These are phyloP conservation scores for Nyctibius grandis DNA, from an alignment of 2,797 vertebrate species.

Conservation along the genomic window DNA sequence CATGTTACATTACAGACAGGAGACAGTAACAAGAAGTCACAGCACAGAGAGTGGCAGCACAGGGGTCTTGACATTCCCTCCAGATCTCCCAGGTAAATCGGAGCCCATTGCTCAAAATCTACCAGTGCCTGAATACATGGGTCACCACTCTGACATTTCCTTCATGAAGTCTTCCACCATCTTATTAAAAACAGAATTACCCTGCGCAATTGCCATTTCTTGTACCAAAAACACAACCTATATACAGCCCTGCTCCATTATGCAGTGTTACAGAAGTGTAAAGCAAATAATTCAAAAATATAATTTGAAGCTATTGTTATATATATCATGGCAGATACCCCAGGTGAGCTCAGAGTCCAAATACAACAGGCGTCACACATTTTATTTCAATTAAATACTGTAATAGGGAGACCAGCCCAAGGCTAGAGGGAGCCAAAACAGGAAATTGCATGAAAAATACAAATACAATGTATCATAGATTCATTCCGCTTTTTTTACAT, in stretches of 20 bases:
- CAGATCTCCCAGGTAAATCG: neutral
- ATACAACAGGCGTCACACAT: neutral
- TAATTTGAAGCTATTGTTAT: neutral
- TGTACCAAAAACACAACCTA: neutral
- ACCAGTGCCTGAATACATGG: fast-evolving
- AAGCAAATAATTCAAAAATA: neutral
- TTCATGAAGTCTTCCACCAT: neutral
- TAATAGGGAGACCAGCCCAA: neutral
- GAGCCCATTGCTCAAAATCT: neutral
- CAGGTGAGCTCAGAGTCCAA: neutral
- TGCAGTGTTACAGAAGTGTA: neutral
- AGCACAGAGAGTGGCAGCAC: neutral
- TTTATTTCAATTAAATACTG: neutral
- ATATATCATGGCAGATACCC: neutral
- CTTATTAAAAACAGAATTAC: neutral
- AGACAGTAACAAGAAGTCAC: too few relatives aligned
- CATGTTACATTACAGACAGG: fast-evolving
- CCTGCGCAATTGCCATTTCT: neutral
- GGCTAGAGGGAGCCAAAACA: neutral
- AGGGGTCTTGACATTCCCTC: neutral
- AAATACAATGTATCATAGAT: neutral
- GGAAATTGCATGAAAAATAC: neutral
- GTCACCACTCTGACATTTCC: neutral
- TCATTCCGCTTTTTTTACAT: neutral
- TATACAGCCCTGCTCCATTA: neutral